Conservation (phyloP, 1,140 invertebrate genomes). For the Drosophila insularis region DNA sequence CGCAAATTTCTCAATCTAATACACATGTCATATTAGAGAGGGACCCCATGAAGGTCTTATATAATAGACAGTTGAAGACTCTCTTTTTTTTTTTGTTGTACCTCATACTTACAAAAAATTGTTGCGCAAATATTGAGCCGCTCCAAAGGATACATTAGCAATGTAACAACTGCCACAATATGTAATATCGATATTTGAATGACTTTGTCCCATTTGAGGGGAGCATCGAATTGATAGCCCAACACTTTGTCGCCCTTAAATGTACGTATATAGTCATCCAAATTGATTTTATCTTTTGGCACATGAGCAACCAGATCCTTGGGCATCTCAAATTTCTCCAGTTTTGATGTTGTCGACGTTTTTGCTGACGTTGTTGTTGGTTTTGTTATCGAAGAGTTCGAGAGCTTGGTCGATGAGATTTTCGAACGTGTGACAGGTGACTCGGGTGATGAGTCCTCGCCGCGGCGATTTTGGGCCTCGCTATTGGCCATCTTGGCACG, state of each 20-base stretch:
- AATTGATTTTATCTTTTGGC: slow-evolving; percentile 66
- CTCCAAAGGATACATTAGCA: slow-evolving; percentile 57
- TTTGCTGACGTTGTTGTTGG: background rate
- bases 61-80: slow-evolving; percentile 11
- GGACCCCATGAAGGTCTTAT: background rate
- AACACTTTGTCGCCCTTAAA: slow-evolving; percentile 72
- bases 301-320: slow-evolving; percentile 42
- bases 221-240: slow-evolving; percentile 71
- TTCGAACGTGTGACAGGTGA: slow-evolving; percentile 41
- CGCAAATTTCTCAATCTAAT: slow-evolving; percentile 20
- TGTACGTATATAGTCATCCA: slow-evolving; percentile 65
- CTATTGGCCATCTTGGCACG: slow-evolving; percentile 54
- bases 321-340: slow-evolving; percentile 26
- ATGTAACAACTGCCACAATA: slow-evolving; percentile 47
- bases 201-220: slow-evolving; percentile 82
- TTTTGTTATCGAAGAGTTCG: background rate
- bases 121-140: slow-evolving; percentile 41
- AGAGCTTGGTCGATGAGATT: slow-evolving; percentile 16
- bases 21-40: slow-evolving; percentile 9
- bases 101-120: slow-evolving; percentile 75
- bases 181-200: slow-evolving; percentile 79
- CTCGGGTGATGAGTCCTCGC: slow-evolving; percentile 68
- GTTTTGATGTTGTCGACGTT: background rate
- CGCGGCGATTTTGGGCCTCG: slow-evolving; percentile 46
- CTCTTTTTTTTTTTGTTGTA: background rate